Evolutionary conservation across 1,140 invertebrate species (phyloP), one percentile per base, ranked within the genome.

Genomic region (Dinothrombium tinctorium): DNA sequence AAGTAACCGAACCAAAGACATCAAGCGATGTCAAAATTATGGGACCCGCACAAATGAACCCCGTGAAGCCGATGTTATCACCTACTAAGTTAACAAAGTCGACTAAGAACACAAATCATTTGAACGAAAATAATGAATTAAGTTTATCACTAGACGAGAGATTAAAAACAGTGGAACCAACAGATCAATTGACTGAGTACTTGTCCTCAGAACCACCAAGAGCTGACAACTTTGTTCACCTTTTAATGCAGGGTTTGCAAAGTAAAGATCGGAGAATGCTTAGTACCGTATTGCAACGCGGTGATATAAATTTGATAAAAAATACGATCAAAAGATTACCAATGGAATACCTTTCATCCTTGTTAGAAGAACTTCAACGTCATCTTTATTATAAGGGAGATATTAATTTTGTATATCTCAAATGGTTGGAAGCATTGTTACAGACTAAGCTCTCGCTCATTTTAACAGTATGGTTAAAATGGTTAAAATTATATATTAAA

Each of bases 191-290:
- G n/a, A n/a, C n/a, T n/a, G n/a, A n/a, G n/a, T n/a, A n/a, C n/a
- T n/a, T n/a, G n/a, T n/a, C n/a, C n/a, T n/a, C n/a, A n/a, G n/a
- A n/a, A n/a, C n/a, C n/a, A n/a, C n/a, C n/a, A n/a, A n/a, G n/a
- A n/a, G n/a, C n/a, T n/a, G n/a, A n/a, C n/a, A n/a, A n/a, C n/a
- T n/a, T n/a, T n/a, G n/a, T n/a, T n/a, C n/a, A n/a, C n/a, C n/a
- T n/a, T n/a, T 28, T 28, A 28, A 21, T 47, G 4, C 45, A 47
- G 28, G 45, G 45, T 14, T 20, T 47, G 15, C 37, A 45, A 20
- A 40, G 36, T 21, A 22, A 32, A 4, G 45, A 47, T 36, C 12
- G 14, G 12, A 32, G 32, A 39, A 47, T 47, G 45, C 17, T 47
- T 19, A 24, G 41, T 17, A 40, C 42, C 11, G 42, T 43, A 19